Conservation (phyloP, 2,113 vertebrate genomes). For the Sphyrna mokarran region DNA sequence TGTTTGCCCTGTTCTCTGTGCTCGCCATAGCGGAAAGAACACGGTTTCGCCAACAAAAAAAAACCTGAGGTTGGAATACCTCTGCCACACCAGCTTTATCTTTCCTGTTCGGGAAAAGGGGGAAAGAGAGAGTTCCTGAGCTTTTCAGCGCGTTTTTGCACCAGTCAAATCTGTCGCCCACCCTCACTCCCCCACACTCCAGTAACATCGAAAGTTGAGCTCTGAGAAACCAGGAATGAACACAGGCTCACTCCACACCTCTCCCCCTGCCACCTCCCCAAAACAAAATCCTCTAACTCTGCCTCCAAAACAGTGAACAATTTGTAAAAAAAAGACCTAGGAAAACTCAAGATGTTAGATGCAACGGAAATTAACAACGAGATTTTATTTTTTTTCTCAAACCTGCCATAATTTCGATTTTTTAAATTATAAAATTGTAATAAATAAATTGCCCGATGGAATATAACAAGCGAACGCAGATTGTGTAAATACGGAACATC, state of each 20-base stretch:
- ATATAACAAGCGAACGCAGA: background rate
- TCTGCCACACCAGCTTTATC: constrained; percentile 39
- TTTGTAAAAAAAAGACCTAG: background rate
- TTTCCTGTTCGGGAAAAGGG: constrained; percentile 1
- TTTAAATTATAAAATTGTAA: background rate
- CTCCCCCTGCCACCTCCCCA: background rate
- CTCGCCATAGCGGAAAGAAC: background rate
- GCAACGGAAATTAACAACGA: background rate
- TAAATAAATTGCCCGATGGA: background rate
- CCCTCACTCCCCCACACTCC: background rate
- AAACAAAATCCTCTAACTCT: background rate
- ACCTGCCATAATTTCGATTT: background rate
- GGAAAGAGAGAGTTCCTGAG: background rate
- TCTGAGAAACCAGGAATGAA: background rate
- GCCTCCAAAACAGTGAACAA: background rate
- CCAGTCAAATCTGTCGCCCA: background rate
- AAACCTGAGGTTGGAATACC: constrained; percentile 4
- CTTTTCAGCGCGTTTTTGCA: constrained; percentile 15
- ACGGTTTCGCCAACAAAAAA: background rate
- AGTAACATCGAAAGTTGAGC: background rate
- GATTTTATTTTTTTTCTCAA: background rate
- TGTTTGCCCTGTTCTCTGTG: background rate
- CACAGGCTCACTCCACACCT: background rate
- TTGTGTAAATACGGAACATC: background rate
- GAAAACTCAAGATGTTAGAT: background rate